Evolutionary conservation across 2,888 invertebrate genomes (phyloP), one percentile per base, ranked within the genome.

Genomic region (Molorchus minor): DNA sequence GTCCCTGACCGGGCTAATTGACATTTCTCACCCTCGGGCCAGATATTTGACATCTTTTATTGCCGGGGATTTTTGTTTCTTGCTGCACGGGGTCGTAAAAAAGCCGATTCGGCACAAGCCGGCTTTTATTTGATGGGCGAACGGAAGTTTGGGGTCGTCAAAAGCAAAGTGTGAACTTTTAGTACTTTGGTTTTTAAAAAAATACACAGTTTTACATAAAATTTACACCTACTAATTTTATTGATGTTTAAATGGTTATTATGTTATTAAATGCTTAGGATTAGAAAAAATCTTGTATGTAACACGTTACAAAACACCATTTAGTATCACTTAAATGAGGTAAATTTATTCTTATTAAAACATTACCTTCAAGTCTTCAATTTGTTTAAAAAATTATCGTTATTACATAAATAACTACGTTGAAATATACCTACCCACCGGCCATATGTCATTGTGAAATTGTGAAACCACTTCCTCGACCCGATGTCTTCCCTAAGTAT

Each of bases 11-110:
- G 13, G 61, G 71, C 73, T 76, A 74, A 75, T 76, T 76, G 75
- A 73, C 76, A 71, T 69, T 71, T 73, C 72, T 72, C 72, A 67
- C 70, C 71, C 66, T 63, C 64, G 60, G 62, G 62, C 65, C 65
- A 52, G 64, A 72, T 68, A 71, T 73, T 71, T 71, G 69, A 69
- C 71, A 70, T 67, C 63, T 71, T 70, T 66, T 63, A 69, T 72
- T 67, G 66, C 65, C 41, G 58, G 33, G 56, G 52, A 52, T 52
- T 52, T 52, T 52, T 52, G 41, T 41, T 54, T 46, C 44, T 58
- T 54, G 49, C 40, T 52, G 43, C 44, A 55, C 30, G 51, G 51
- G 30, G 45, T 43, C 58, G 55, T 57, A 63, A 63, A 63, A 60
- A 63, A 59, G 60, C 55, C 60, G 43, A 58, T 60, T 38, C 19